Base-by-base conservation (phyloP, 1,140 invertebrate species). In the Centruroides vittatus region DNA sequence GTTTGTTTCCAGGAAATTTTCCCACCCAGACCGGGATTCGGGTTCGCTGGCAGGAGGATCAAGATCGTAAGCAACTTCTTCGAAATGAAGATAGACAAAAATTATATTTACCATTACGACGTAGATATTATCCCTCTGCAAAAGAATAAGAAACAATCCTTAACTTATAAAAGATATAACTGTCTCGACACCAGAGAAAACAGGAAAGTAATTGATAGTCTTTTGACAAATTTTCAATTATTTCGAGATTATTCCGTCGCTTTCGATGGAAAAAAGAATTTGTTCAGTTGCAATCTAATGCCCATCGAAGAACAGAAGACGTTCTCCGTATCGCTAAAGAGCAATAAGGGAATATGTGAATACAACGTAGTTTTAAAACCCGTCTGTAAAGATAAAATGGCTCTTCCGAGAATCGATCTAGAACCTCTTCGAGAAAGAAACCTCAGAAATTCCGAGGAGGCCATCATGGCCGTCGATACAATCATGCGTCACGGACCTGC, bases 401-500 rank as follows among this genome's bases (percentile, higher is more conserved):
- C 34, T 8, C 41, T 50, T 55, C 61, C 55, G 46, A 46, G 57
- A 3, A 51, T 61, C 8, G 57, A 50, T 41, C 46, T 63, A 4
- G 62, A 63, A n/a, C 46, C 62, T n/a, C 46, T 63, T 10, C 62
- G 51, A 4, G 54, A 54, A 8, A 6, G 0, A 57, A 11, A 36
- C 4, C 53, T 5, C 5, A 11, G 35, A 9, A 53, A 61, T 23
- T 36, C 41, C 41, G 60, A 66, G 48, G 63, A 65, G 23, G 57
- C 60, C 3, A n/a, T 66, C 3, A 54, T 62, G 60, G 65, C 61
- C 7, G 3, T 64, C 3, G 65, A 66, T 47, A 62, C 58, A 3
- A 47, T 66, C 23, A 11, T 66, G 9, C 47, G 65, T 0, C 57
- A 61, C 13, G 47, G 58, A 0, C 65, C 65, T 4, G 61, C 60